These are phyloP conservation scores for Agriotes lineatus DNA, from an alignment of 2,888 invertebrate genomes.

Conservation along the genomic window DNA sequence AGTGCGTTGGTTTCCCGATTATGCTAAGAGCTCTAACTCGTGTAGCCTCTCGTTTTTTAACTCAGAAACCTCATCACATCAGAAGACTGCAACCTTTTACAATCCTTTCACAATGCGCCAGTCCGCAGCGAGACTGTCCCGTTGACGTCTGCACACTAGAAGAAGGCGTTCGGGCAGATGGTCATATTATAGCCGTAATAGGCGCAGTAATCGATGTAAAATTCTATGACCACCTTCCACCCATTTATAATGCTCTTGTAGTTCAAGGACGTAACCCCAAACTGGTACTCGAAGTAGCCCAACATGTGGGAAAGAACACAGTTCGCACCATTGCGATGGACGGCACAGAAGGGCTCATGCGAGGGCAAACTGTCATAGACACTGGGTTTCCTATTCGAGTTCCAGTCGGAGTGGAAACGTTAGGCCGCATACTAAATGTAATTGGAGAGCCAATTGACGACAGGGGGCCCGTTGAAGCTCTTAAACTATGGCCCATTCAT, in stretches of 20 bases:
- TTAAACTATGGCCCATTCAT: constrained; percentile 85
- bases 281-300: constrained; percentile 82
- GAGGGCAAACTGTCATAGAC: constrained; percentile 85
- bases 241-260: constrained; percentile 94
- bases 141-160: no score
- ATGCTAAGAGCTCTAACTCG: no score
- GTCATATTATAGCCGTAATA: constrained; percentile 91
- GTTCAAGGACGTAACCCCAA: constrained; percentile 86
- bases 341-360: constrained; percentile 91
- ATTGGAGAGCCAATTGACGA: constrained; percentile 93
- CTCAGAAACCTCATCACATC: no score
- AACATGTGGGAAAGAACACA: constrained; percentile 77
- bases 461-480: constrained; percentile 86
- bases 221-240: constrained; percentile 86
- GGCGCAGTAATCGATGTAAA: constrained; percentile 98
- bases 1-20: no score
- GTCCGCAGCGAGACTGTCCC: no score
- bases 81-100: no score
- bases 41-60: no score
- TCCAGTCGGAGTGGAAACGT: constrained; percentile 90
- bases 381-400: constrained; percentile 91
- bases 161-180: constrained; percentile 55
- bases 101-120: no score
- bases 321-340: constrained; percentile 96
- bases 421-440: constrained; percentile 95